phyloP scores from a whole-genome alignment of 2,797 vertebrate species.

The Pagetopsis macropterus region DNA sequence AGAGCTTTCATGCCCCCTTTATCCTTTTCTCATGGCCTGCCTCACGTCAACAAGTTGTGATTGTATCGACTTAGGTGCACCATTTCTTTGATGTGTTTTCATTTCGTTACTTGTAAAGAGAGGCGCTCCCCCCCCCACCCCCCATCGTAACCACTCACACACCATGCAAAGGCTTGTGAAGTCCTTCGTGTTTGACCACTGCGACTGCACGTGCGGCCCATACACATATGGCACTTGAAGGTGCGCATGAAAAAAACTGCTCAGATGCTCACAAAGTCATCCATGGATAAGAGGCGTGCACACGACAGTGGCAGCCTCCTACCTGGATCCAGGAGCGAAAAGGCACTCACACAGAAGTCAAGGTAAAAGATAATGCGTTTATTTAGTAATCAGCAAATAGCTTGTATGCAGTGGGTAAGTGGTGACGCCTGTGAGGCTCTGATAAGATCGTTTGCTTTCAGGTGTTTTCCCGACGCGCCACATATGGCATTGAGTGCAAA shows the following conservation, averaged over 20 bases:
- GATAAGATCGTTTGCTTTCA: constrained; percentile 91
- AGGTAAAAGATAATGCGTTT: constrained; percentile 87
- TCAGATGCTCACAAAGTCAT: constrained; percentile 70
- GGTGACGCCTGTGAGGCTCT: constrained; percentile 78
- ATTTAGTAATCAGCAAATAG: constrained; percentile 92
- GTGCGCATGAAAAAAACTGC: constrained; percentile 28
- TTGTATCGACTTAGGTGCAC: constrained; percentile 46
- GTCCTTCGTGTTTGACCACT: constrained; percentile 46
- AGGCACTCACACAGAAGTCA: constrained; percentile 69
- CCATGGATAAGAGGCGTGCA: constrained; percentile 57
- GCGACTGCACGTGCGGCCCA: constrained; percentile 32
- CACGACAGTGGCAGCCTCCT: constrained; percentile 44
- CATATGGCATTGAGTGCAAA: constrained; percentile 85
- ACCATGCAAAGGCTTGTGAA: constrained; percentile 48
- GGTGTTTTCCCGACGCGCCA: constrained; percentile 84
- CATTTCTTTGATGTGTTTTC: constrained; percentile 65
- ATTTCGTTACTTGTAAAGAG: constrained; percentile 53
- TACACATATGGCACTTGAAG: constrained; percentile 57
- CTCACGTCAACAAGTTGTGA: constrained; percentile 32
- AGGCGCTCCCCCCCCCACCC: constrained; percentile 5
- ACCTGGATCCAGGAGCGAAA: constrained; percentile 47
- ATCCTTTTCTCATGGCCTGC: constrained; percentile 38
- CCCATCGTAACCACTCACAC: constrained; percentile 23
- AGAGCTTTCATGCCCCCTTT: constrained; percentile 48
- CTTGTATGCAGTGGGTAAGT: constrained; percentile 84